Evolutionary conservation across 2,797 vertebrate species (phyloP).

Genomic region (Cottoperca gobio): DNA sequence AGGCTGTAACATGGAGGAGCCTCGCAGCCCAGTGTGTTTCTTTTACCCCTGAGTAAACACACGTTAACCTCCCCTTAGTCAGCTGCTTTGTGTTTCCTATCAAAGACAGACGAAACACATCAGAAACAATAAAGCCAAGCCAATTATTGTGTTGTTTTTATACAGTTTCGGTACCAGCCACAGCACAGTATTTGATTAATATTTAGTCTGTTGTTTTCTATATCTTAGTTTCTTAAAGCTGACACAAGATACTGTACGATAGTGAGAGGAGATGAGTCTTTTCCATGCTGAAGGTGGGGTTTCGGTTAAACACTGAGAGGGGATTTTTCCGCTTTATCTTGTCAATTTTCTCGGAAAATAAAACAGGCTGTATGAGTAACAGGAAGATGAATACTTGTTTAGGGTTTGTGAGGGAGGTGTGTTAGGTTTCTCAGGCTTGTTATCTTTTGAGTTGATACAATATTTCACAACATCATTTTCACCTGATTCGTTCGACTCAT

Average conservation of each 20-base stretch:
- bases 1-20: conserved; percentile 68
- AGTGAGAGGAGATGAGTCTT: conserved; percentile 58
- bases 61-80: conserved; percentile 88
- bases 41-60: conserved; percentile 85
- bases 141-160: conserved; percentile 81
- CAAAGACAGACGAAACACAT: conserved; percentile 67
- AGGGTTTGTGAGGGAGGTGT: conserved; percentile 56
- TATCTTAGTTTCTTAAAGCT: conserved; percentile 49
- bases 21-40: conserved; percentile 80
- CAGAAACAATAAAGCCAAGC: conserved; percentile 58
- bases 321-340: conserved; percentile 60
- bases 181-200: conserved; percentile 72
- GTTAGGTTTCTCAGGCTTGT: conserved; percentile 57
- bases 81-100: conserved; percentile 73
- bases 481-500: conserved; percentile 11
- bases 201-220: conserved; percentile 17
- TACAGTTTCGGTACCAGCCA: conserved; percentile 83
- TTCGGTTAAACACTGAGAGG: conserved; percentile 22
- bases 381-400: conserved; percentile 72
- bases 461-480: conserved; percentile 25
- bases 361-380: conserved; percentile 72
- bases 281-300: conserved; percentile 42
- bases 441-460: conserved; percentile 51
- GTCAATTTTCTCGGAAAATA: conserved; percentile 61
- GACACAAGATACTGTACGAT: conserved; percentile 24